Percentiles rank a stretch among this genome's conserved stretches.
These are phyloP conservation scores for Camelus bactrianus DNA, from an alignment of 2,113 vertebrate species.

Conservation along the genomic window DNA sequence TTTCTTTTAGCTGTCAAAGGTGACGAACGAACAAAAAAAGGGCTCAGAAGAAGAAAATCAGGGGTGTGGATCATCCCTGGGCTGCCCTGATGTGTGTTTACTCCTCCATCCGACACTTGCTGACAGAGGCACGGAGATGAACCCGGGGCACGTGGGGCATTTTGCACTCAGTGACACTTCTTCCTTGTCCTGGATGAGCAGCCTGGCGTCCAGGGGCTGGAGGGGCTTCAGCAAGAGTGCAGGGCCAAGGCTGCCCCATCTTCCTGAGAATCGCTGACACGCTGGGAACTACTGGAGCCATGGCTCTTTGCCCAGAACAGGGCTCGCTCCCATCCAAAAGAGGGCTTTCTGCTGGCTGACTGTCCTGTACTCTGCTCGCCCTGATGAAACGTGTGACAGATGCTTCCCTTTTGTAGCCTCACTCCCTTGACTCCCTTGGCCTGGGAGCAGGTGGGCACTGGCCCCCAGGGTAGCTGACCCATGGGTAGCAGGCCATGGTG, in stretches of 20 bases:
- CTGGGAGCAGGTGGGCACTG: neutral
- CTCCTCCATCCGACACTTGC: too few species aligned
- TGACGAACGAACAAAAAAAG: neutral
- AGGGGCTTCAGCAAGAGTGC: neutral
- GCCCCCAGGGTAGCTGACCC: neutral
- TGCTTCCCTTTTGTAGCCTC: neutral
- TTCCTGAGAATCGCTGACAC: neutral
- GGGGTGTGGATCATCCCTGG: fast-evolving
- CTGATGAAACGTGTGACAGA: neutral
- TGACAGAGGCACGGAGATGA: too few species aligned
- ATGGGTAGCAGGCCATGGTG: neutral
- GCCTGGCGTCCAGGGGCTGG: neutral
- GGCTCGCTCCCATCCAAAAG: neutral
- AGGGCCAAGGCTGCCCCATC: neutral
- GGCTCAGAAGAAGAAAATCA: neutral
- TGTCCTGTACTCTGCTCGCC: neutral
- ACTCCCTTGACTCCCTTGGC: neutral
- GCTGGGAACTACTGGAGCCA: neutral
- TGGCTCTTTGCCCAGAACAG: neutral
- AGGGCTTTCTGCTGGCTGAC: neutral
- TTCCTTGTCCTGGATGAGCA: neutral
- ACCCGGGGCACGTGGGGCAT: neutral
- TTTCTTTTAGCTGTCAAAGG: neutral
- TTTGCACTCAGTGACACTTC: fast-evolving
- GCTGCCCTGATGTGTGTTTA: neutral